phyloP scores from a whole-genome alignment of 2,113 vertebrate genomes.

The Struthio camelus region DNA sequence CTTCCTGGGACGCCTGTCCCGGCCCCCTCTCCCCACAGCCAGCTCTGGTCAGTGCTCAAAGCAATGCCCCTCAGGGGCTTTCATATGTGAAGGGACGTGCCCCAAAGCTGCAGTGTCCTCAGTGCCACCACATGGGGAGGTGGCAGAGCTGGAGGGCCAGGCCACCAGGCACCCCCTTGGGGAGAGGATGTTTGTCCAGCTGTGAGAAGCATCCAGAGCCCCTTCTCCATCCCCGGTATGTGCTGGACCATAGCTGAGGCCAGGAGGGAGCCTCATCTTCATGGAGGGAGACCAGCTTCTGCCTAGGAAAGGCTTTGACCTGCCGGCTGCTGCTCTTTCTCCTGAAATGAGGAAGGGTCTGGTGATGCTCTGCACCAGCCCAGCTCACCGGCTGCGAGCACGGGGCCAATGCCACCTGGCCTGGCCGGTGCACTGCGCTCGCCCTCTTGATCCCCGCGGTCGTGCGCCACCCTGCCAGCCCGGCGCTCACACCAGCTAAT shows the following conservation, averaged over 20 bases:
- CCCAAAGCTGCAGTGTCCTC: neutral
- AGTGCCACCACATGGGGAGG: neutral
- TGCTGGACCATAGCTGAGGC: neutral
- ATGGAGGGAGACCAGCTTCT: neutral
- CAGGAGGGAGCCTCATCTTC: neutral
- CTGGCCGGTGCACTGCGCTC: no score
- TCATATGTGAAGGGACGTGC: neutral
- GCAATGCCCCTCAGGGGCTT: neutral
- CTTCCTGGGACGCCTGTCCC: neutral
- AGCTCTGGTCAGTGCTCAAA: neutral
- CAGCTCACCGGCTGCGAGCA: neutral
- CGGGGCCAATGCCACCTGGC: no score
- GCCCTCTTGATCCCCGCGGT: no score
- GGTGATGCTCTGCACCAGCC: rapidly evolving
- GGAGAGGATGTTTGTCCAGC: neutral
- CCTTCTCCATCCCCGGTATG: neutral
- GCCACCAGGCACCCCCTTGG: neutral
- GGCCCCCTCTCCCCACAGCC: neutral
- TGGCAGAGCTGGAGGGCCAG: neutral
- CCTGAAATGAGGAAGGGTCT: rapidly evolving
- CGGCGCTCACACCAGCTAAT: no score
- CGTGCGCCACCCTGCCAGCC: no score
- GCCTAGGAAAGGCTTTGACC: neutral
- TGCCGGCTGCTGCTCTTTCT: neutral
- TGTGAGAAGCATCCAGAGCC: neutral